phyloP scores from a whole-genome alignment of 1,140 invertebrate genomes.

The Drosophila bipectinata region DNA sequence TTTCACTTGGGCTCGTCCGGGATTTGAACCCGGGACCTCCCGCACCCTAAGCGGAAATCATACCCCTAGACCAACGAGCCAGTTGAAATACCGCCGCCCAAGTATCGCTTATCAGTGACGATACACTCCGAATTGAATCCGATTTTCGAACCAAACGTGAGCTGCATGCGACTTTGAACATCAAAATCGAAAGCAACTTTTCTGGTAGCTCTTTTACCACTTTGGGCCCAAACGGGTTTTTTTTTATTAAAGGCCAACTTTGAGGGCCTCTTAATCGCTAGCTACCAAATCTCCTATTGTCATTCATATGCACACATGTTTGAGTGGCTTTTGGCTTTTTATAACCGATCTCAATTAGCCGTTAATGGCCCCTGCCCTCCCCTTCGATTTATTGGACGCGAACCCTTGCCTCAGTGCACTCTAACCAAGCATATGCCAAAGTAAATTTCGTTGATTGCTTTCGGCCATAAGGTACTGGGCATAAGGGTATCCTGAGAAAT shows the following conservation, averaged over 20 bases:
- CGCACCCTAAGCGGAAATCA: conserved; percentile 88
- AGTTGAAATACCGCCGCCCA: conserved; percentile 33
- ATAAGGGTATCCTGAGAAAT: conserved; percentile 48
- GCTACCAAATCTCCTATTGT: conserved; percentile 25
- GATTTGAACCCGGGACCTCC: conserved; percentile 88
- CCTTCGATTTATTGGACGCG: conserved; percentile 3
- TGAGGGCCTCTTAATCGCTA: conserved; percentile 28
- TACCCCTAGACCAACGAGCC: conserved; percentile 87
- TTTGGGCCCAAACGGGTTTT: conserved; percentile 35
- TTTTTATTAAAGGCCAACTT: conserved; percentile 13
- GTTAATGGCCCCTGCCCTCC: conserved; percentile 33
- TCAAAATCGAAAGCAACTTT: conserved; percentile 25
- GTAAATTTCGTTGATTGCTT: conserved; percentile 65
- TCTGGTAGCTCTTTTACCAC: conserved; percentile 11
- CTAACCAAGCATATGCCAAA: conserved; percentile 63
- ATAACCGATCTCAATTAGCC: conserved; percentile 55
- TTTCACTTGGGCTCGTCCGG: conserved; percentile 85
- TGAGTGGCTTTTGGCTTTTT: conserved; percentile 40
- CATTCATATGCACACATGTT: conserved; percentile 23
- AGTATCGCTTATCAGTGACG: conserved; percentile 13
- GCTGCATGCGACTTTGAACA: conserved; percentile 19
- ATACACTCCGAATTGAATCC: conserved; percentile 9
- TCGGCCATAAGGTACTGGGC: conserved; percentile 48
- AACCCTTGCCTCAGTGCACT: conserved; percentile 40
- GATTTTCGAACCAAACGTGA: conserved; percentile 12